Evolutionary conservation across 2,888 invertebrate genomes (phyloP).

Genomic region (Polydrusus pterygomalis): DNA sequence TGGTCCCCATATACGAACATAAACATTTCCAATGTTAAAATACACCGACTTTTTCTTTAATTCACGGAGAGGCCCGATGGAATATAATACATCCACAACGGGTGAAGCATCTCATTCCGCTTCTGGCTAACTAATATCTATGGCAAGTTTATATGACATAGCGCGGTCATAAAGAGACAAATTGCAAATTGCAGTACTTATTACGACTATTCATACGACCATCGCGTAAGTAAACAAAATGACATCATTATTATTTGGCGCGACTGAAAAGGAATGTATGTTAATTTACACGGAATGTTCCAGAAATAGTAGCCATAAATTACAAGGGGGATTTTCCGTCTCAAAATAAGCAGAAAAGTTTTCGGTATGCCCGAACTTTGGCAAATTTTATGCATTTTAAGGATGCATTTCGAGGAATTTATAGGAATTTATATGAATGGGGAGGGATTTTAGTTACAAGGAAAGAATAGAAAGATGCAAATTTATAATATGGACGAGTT

Average conservation of each 20-base stretch:
- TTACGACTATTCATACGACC: background rate
- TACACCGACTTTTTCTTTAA: no score
- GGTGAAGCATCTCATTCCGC: background rate
- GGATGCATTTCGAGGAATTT: conserved; percentile 36
- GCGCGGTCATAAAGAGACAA: background rate
- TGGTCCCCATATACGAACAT: no score
- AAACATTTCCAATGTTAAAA: no score
- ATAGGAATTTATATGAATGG: conserved; percentile 41
- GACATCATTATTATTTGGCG: background rate
- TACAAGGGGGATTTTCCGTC: conserved; percentile 15
- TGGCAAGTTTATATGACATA: background rate
- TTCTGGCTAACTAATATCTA: background rate
- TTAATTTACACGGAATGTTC: conserved; percentile 38
- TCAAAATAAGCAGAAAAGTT: conserved; percentile 42
- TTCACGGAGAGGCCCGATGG: no score
- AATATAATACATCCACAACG: no score
- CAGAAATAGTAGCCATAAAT: conserved; percentile 31
- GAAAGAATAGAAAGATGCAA: conserved; percentile 34
- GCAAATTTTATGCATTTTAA: conserved; percentile 35
- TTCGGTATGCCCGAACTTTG: conserved; percentile 35
- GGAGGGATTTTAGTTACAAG: conserved; percentile 37
- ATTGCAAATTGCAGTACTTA: background rate
- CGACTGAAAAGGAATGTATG: conserved; percentile 7
- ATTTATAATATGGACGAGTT: conserved; percentile 17
- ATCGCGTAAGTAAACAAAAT: conserved; percentile 14